Evolutionary conservation across 2,888 invertebrate genomes (phyloP).

Genomic region (Epirrhoe alternata): DNA sequence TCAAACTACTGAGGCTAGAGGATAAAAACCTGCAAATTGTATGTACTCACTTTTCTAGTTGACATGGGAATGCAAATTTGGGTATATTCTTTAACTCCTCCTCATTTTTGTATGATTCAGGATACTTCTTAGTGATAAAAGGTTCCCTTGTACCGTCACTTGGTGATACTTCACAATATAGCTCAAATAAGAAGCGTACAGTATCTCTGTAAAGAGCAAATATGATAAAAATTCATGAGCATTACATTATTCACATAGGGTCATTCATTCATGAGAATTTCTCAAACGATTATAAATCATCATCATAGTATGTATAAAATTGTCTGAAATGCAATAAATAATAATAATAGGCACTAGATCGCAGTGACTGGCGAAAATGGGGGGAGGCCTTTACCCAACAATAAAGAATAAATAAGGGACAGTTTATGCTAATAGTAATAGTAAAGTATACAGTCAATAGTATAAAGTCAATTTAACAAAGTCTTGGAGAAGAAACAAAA

Average conservation of each 20-base stretch:
- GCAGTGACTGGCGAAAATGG: too few relatives aligned
- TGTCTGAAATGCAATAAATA: too few relatives aligned
- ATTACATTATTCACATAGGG: background rate
- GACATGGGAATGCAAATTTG: slow-evolving; percentile 93
- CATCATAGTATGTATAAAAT: too few relatives aligned
- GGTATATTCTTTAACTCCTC: slow-evolving; percentile 94
- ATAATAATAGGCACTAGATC: too few relatives aligned
- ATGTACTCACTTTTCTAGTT: slow-evolving; percentile 72
- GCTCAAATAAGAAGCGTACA: slow-evolving; percentile 91
- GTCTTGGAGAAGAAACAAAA: background rate
- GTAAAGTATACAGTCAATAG: too few relatives aligned
- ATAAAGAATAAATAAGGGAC: too few relatives aligned
- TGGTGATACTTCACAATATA: slow-evolving; percentile 92
- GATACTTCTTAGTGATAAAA: slow-evolving; percentile 93
- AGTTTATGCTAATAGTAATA: too few relatives aligned
- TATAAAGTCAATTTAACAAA: too few relatives aligned
- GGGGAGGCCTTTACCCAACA: too few relatives aligned
- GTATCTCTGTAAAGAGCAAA: slow-evolving; percentile 87
- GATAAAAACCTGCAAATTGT: background rate
- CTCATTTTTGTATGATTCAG: slow-evolving; percentile 92
- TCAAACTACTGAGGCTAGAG: too few relatives aligned
- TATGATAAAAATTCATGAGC: background rate
- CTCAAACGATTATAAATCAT: too few relatives aligned
- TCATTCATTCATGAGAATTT: background rate
- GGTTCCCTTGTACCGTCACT: slow-evolving; percentile 85